Evolutionary conservation across 2,797 vertebrate species (phyloP).

Genomic region (Enoplosus armatus): DNA sequence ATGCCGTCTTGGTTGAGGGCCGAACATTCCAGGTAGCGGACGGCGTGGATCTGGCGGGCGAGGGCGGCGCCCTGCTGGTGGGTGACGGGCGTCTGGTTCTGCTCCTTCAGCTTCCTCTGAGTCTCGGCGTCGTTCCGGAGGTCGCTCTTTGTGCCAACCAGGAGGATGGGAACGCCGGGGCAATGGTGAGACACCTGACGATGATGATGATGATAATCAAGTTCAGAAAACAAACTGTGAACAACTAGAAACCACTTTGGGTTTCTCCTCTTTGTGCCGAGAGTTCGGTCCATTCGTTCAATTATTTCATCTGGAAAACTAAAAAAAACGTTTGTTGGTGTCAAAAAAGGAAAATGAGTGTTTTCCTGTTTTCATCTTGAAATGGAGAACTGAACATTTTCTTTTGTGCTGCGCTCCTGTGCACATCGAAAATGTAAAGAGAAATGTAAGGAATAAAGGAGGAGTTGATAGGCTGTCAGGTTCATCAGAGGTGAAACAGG

Average conservation of each 20-base stretch:
- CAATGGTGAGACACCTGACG: slow-evolving; percentile 90
- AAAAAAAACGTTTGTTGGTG: too few species aligned
- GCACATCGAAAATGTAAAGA: too few species aligned
- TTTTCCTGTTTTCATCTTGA: too few species aligned
- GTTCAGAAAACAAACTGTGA: neutral
- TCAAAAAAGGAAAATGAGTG: too few species aligned
- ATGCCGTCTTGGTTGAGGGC: slow-evolving; percentile 93
- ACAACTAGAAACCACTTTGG: neutral
- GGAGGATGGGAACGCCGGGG: slow-evolving; percentile 90
- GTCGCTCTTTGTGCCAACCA: slow-evolving; percentile 94
- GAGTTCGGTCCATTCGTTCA: too few species aligned
- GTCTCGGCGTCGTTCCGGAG: slow-evolving; percentile 88
- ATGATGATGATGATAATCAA: neutral
- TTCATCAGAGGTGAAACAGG: too few species aligned
- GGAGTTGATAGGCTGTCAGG: too few species aligned
- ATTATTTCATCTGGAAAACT: too few species aligned
- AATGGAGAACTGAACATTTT: too few species aligned
- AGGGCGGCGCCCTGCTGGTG: slow-evolving; percentile 88
- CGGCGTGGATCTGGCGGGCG: slow-evolving; percentile 90
- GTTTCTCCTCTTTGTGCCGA: too few species aligned
- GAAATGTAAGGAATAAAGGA: too few species aligned
- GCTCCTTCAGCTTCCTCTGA: slow-evolving; percentile 93
- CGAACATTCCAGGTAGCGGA: slow-evolving; percentile 93
- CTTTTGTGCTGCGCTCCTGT: too few species aligned
- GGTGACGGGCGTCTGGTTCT: slow-evolving; percentile 89